Base-by-base conservation (phyloP, 2,797 vertebrate species). In the Pseudotriccus pelzelni region DNA sequence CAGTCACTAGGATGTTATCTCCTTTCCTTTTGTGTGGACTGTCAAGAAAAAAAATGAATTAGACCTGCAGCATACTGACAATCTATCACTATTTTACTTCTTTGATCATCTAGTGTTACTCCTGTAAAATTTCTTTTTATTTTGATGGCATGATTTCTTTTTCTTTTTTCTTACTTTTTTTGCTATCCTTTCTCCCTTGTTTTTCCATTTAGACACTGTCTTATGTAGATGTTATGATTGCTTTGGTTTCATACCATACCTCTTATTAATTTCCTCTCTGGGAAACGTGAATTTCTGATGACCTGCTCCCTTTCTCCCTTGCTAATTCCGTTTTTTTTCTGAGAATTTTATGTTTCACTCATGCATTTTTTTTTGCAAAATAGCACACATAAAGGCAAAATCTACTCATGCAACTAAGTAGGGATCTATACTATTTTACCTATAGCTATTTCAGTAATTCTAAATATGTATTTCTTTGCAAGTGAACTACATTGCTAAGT, bases 21-120 rank as follows among this genome's bases (percentile, higher is more conserved):
- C 76, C 84, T 91, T 93, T 84, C 55, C 81, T 86, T 97, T 90
- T 87, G 60, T 95, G 53, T 74, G 46, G 78, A 90, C 32, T 93
- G 93, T 95, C 23, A 28, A 89, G 91, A 94, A 97, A 96, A 96
- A 74, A 66, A 95, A 79, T 86, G 77, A 88, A 94, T 87, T 93
- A 97, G 93, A 84, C 69, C 68, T 80, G 86, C 52, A 81, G 36
- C 22, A 64, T 60, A 90, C 90, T 91, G 85, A 83, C 79, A 56
- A 95, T 93, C 88, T 96, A 93, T 96, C 56, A 30, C 59, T 84
- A 36, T 83, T 70, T 96, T 96, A 87, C 77, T 91, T 89, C 95
- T 94, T 95, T 94, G 89, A 92, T 86, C 87, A 32, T 91, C 80
- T 27, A 37, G 36, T 60, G 46, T 82, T 76, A 39, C 8, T 69